Conservation (phyloP, 2,888 invertebrate species). For the Pristionchus exspectatus region DNA sequence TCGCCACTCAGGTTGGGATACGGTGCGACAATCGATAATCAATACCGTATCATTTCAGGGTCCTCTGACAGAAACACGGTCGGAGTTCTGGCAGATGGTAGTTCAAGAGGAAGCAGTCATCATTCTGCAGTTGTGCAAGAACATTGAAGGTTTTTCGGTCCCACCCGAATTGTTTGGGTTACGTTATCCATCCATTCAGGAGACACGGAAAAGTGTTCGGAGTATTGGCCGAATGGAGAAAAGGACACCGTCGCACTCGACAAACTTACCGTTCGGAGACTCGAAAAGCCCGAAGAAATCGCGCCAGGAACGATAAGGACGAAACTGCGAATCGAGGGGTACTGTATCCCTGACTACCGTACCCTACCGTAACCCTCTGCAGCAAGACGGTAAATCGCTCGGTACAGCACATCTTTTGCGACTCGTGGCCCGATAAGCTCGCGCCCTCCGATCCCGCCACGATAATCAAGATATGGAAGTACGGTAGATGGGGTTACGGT, state of each 20-base stretch:
- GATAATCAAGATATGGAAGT: conserved; percentile 48
- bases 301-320: not conserved
- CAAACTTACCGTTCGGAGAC: not conserved
- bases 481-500: not conserved
- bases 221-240: conserved; percentile 39
- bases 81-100: conserved; percentile 98
- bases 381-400: not conserved
- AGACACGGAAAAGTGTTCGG: conserved; percentile 12
- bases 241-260: not conserved
- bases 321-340: not conserved
- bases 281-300: conserved; percentile 8
- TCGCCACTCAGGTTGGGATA: conserved; percentile 65
- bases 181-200: not conserved
- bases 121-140: conserved; percentile 45
- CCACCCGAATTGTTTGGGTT: not conserved
- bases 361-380: not conserved
- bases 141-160: conserved; percentile 26
- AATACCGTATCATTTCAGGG: conserved; percentile 83
- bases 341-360: not conserved
- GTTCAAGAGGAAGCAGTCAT: conserved; percentile 87
- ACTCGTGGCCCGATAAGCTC: conserved; percentile 40
- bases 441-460: conserved; percentile 35
- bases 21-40: not conserved
- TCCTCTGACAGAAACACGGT: conserved; percentile 91
- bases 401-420: conserved; percentile 21